Evolutionary conservation across 2,888 invertebrate genomes (phyloP), one percentile per base, ranked within the genome.

Genomic region (Drosophila subsilvestris): DNA sequence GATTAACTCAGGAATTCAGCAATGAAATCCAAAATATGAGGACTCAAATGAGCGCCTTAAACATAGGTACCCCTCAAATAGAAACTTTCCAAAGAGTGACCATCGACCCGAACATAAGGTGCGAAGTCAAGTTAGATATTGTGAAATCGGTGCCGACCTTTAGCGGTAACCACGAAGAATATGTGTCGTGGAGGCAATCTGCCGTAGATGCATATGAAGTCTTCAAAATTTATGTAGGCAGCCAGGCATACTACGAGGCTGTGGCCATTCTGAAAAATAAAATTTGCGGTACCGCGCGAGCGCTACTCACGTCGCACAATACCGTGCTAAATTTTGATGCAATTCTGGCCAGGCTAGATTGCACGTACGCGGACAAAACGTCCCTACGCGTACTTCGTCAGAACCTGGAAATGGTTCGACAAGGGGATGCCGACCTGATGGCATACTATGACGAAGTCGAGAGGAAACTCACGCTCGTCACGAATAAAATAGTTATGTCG

Each of bases 251-350:
- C 22, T 70, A 75, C 22, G 57, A 70, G 14, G 65, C 72, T 3
- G 57, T 72, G 0, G 48, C 62, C 9, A 68, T 69, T 4, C 22
- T 71, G 3, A 45, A 56, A 9, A 75, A 71, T 8, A 75, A 71
- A 45, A 17, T 62, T 8, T 27, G 27, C 8, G 27, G 27, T 8
- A 27, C 27, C 7, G 27, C 27, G 7, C 27, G 27, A 27, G 27
- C 27, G 8, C 8, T 27, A 8, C 27, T 27, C 27, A 27, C 27
- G 8, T 20, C 20, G 3, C 20, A 20, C 20, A 20, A 20, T 20
- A 20, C 20, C 20, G 20, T 20, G 20, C 3, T 49, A 0, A 50
- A 50, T 10, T 32, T 50, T 12, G 18, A 50, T 17, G 50, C 50
- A 8, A 32, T 50, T 3, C 27, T 50, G 14, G 29, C 18, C 14